These are phyloP conservation scores for Globodera ellingtonae DNA, from an alignment of 1,140 invertebrate genomes.

Conservation along the genomic window DNA sequence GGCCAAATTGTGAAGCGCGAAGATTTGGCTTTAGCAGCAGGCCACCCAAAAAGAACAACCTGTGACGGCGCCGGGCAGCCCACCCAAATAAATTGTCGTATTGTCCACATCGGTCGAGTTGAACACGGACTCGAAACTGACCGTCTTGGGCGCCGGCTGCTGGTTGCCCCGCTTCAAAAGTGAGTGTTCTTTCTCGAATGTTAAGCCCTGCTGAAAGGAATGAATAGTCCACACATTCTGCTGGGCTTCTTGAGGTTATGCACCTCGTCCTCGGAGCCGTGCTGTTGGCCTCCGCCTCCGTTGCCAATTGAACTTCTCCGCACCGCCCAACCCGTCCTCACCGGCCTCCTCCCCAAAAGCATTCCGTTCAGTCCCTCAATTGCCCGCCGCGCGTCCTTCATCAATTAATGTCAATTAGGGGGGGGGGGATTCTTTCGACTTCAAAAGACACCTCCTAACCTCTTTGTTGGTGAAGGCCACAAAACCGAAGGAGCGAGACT, in stretches of 20 bases:
- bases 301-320: conserved; percentile 71
- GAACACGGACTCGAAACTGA: conserved; percentile 85
- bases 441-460: conserved; percentile 72
- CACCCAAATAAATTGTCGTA: conserved; percentile 97
- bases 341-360: conserved; percentile 93
- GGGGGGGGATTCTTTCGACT: not conserved
- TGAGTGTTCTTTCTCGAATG: not conserved
- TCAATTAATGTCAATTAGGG: not conserved
- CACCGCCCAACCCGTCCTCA: conserved; percentile 98
- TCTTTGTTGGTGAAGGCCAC: conserved; percentile 98
- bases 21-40: not conserved
- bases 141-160: not conserved
- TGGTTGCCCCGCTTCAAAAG: not conserved
- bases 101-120: conserved; percentile 96
- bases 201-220: too few relatives aligned
- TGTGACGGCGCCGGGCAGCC: conserved; percentile 70
- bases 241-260: not conserved
- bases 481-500: conserved; percentile 99
- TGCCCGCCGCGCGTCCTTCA: conserved; percentile 88
- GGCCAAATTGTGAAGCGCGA: not conserved
- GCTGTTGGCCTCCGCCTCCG: not conserved
- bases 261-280: conserved; percentile 16
- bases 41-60: not conserved
- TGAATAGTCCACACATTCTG: too few relatives aligned
- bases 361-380: conserved; percentile 97